Evolutionary conservation across 2,113 vertebrate genomes (phyloP), one percentile per base, ranked within the genome.

Genomic region (Perca flavescens): DNA sequence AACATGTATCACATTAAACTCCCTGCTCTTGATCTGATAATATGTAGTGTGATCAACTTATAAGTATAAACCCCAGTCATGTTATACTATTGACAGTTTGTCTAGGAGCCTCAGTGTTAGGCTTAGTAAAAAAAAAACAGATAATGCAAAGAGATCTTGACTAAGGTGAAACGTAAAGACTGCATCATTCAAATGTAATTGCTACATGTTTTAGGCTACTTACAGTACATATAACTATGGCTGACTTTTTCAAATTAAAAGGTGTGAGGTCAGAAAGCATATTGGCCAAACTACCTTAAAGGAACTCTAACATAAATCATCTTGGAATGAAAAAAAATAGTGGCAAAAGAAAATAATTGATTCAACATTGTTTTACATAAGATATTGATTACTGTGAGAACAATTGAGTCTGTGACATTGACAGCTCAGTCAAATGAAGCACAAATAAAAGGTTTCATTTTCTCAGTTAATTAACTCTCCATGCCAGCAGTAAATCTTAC

Each of bases 301-400:
- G 43, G 16, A 72, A 72, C 60, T 60, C 15, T 1, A 40, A 73
- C 22, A 63, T 22, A 3, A 79, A 54, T 34, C 10, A 52, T 25
- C 6, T 47, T 3, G 17, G 9, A 50, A 7, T 6, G 28, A 49
- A 54, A 57, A 49, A n/a, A 43, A 40, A 46, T 22, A 62, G 46
- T 40, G 9, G 12, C 9, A 60, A 25, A 67, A 2, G 19, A 71
- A 50, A 63, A 28, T 1, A 67, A 69, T 36, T 73, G 68, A 81
- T 63, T 79, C 2, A 15, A 17, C 22, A 28, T 15, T 21, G 67
- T 74, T 46, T 71, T 61, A 43, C 46, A 31, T 71, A 22, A 80
- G 62, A 66, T 67, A 76, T 79, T 74, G 79, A 85, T 80, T 62
- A 56, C 7, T 52, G 52, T 71, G 74, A 66, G 46, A 82, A 68